Evolutionary conservation across 2,888 invertebrate species (phyloP), one percentile per base, ranked within the genome.

Genomic region (Phengaris alcon): DNA sequence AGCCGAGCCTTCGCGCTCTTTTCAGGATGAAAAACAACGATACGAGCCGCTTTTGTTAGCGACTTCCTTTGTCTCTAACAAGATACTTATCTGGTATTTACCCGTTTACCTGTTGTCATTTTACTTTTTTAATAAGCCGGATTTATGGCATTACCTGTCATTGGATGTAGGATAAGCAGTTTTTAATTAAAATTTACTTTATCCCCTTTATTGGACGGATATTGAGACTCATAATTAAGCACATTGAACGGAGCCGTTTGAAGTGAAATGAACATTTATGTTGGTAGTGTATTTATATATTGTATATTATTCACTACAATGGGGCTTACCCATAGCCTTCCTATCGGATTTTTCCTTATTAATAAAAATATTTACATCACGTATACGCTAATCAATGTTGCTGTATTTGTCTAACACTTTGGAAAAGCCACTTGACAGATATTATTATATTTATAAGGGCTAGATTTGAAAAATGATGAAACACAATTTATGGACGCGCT

Each of bases 31-130:
- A 87, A 87, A 90, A 90, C 88, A 88, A 88, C 87, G 87, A 87
- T 86, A 88, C 84, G 83, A 81, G 82, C 82, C 80, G 83, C 89
- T 86, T 87, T 91, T 90, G 89, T 89, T 83, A 78, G 81, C 78
- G 81, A 82, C 84, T 82, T 83, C 85, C 88, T 90, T 91, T 92
- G 91, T 91, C 87, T 91, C 87, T 85, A 87, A 89, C 88, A 84
- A 87, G 90, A 90, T 90, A 87, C 87, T 90, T 90, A 91, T 91
- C 91, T 86, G 85, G 83, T 84, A 85, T 87, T 90, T 89, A 88
- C 88, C 87, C 85, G 89, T 87, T 89, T 89, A 90, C 90, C 89
- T 89, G 88, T 82, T 84, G 83, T 84, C 83, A 83, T 84, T 82
- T 79, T 81, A 80, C 82, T 86, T 87, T 87, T 88, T 87, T 69